Conservation (phyloP, 2,113 vertebrate species). For the Coregonus clupeaformis region DNA sequence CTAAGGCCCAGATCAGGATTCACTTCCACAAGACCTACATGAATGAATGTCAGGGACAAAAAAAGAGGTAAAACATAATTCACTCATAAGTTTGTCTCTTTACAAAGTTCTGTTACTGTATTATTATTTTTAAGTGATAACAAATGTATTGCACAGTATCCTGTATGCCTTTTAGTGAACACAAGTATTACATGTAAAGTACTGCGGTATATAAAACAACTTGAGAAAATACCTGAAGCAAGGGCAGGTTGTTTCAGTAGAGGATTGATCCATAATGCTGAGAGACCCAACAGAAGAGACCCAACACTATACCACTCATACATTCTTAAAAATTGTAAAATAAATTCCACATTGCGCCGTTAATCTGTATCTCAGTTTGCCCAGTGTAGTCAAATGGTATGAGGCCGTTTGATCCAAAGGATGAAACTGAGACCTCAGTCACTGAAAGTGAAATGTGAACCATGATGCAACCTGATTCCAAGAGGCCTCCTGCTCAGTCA, state of each 20-base stretch:
- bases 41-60: background rate
- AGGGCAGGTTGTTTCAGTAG: background rate
- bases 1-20: background rate
- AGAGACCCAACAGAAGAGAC: conserved; percentile 33
- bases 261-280: conserved; percentile 33
- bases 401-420: conserved; percentile 37
- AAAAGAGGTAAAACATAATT: background rate
- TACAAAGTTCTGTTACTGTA: background rate
- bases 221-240: conserved; percentile 17
- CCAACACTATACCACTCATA: conserved; percentile 23
- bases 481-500: conserved; percentile 14
- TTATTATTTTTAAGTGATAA: conserved; percentile 19
- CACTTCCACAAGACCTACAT: background rate
- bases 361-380: background rate
- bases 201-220: background rate
- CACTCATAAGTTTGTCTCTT: background rate
- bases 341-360: conserved; percentile 6
- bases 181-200: background rate
- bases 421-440: conserved; percentile 62
- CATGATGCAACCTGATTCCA: conserved; percentile 60
- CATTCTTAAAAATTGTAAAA: conserved; percentile 39
- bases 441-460: conserved; percentile 71
- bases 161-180: background rate
- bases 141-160: background rate
- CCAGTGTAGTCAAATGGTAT: conserved; percentile 13